A percentile compares a stretch with the other conserved stretches of the same genome.
phyloP scores from a whole-genome alignment of 1,140 invertebrate species.

The Drosophila ohnishii region DNA sequence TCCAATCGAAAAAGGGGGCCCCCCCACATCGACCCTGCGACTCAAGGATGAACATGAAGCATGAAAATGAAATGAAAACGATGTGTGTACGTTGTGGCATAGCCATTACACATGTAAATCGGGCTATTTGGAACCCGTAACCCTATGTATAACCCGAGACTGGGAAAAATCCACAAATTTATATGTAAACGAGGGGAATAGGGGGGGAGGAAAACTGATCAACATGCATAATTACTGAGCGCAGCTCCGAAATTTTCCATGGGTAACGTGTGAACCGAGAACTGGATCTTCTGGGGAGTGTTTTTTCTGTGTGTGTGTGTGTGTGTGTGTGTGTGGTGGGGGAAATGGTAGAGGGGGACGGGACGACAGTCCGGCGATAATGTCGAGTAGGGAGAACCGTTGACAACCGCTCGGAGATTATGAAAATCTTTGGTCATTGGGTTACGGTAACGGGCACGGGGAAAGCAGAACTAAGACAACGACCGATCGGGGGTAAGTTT shows the following conservation, averaged over 20 bases:
- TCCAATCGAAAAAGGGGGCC: background rate
- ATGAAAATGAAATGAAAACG: constrained; percentile 22
- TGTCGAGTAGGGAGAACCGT: constrained; percentile 38
- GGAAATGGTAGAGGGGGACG: background rate
- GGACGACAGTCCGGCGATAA: constrained; percentile 42
- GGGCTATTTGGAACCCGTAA: constrained; percentile 7
- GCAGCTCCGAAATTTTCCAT: constrained; percentile 52
- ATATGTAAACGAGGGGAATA: constrained; percentile 60
- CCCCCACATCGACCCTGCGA: constrained; percentile 3
- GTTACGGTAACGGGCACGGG: constrained; percentile 21
- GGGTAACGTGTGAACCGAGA: constrained; percentile 63
- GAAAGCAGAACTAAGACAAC: constrained; percentile 32
- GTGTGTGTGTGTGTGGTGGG: constrained; percentile 9
- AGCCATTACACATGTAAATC: constrained; percentile 47
- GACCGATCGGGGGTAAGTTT: constrained; percentile 39
- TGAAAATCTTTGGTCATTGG: constrained; percentile 62
- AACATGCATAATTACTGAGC: constrained; percentile 55
- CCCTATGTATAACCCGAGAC: constrained; percentile 18
- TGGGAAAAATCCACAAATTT: constrained; percentile 59
- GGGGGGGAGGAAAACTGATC: constrained; percentile 50
- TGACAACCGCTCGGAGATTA: constrained; percentile 61
- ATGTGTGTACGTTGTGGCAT: constrained; percentile 24
- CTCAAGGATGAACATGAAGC: constrained; percentile 19
- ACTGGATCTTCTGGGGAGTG: constrained; percentile 17
- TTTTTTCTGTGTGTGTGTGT: background rate